Percentiles rank a stretch among this genome's conserved stretches.
Evolutionary conservation across 2,797 vertebrate genomes (phyloP).

Genomic region (Sylvia borin): DNA sequence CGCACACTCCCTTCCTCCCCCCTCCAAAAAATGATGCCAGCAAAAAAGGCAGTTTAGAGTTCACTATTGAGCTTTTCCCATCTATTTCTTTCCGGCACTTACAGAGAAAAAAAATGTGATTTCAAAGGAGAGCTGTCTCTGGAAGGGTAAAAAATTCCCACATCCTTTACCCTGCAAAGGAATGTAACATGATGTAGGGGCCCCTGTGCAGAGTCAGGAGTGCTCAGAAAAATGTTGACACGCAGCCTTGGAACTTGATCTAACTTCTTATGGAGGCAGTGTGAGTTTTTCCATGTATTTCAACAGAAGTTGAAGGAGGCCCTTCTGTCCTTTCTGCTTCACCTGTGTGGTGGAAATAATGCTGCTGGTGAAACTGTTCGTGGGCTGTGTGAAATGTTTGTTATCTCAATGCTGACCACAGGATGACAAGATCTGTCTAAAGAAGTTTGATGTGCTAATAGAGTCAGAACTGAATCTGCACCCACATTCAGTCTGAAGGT

Average conservation of each 20-base stretch:
- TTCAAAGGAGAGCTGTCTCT: slow-evolving; percentile 42
- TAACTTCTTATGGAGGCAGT: neutral
- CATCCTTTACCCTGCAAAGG: neutral
- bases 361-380: neutral
- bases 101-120: slow-evolving; percentile 46
- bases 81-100: neutral
- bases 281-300: neutral
- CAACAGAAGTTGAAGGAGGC: neutral
- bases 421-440: neutral
- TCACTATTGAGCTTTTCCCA: slow-evolving; percentile 4
- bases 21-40: slow-evolving; percentile 15
- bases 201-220: slow-evolving; percentile 27
- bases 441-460: neutral
- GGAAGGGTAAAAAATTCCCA: slow-evolving; percentile 36
- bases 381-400: neutral
- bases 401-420: neutral
- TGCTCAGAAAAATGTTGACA: neutral
- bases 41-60: slow-evolving; percentile 4
- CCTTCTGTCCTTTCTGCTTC: neutral
- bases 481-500: neutral
- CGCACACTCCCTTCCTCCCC: slow-evolving; percentile 8
- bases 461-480: neutral
- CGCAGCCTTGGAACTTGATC: slow-evolving; percentile 37
- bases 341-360: neutral
- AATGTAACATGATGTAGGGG: slow-evolving; percentile 34